Percentiles rank a stretch among this genome's conserved stretches.
These are phyloP conservation scores for Ecliptopera silaceata DNA, from an alignment of 2,888 invertebrate species.

Conservation along the genomic window DNA sequence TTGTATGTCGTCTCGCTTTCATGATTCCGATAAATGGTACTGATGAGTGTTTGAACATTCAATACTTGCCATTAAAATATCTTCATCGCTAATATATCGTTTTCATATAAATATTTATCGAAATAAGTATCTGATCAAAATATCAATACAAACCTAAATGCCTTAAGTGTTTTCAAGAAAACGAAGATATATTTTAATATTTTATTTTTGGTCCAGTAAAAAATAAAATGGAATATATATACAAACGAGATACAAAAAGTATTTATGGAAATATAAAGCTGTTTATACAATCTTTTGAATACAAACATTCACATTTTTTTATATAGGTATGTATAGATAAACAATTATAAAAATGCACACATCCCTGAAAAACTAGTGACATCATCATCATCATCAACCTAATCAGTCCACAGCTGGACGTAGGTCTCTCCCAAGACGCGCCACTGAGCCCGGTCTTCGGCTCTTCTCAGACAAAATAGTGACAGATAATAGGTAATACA, in stretches of 20 bases:
- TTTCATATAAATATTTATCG: background rate
- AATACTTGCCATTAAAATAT: background rate
- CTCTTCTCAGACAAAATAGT: no score
- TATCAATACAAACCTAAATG: background rate
- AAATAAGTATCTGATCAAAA: background rate
- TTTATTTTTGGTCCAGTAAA: constrained; percentile 37
- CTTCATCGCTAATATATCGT: background rate
- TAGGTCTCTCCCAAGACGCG: no score
- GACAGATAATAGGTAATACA: no score
- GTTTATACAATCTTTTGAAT: background rate
- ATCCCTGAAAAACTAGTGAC: no score
- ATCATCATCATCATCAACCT: no score
- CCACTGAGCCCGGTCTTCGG: no score
- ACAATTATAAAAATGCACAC: no score
- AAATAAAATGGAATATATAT: constrained; percentile 32
- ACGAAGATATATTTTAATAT: background rate
- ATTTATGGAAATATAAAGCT: background rate
- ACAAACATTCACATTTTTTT: background rate
- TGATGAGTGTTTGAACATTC: constrained; percentile 7
- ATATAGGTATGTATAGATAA: no score
- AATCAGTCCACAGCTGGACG: no score
- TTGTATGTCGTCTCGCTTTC: constrained; percentile 21
- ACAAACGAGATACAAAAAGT: constrained; percentile 15
- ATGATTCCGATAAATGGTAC: constrained; percentile 7
- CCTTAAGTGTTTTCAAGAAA: background rate